Base-by-base conservation (phyloP, 1,140 invertebrate genomes). In the Cecropterus lyciades region DNA sequence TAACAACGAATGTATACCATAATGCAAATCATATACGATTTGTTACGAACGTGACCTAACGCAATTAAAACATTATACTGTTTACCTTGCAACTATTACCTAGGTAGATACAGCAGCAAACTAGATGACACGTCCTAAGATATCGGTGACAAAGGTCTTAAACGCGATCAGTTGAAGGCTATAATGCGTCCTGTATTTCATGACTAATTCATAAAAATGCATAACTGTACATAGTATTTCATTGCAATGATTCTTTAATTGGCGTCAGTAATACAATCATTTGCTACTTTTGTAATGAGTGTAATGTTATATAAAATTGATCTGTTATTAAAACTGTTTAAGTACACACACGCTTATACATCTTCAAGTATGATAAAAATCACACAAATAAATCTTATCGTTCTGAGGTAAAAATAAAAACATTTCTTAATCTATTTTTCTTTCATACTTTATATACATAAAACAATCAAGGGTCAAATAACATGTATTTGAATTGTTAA, bases 131-230 rank as follows among this genome's bases (percentile, higher is more conserved):
- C 46, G 51, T 52, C 27, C 51, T 52, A 52, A 52, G 27, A 52
- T 52, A 52, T 52, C 7, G 27, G 9, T 37, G 14, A 52, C 51
- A 52, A 53, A 53, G 51, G 51, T 53, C 20, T 49, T 7, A n/a
- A 5, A 11, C 10, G 37, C 37, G 37, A 27, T n/a, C 46, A 24
- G 17, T n/a, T n/a, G n/a, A 49, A 49, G 17, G 46, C 11, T 49
- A 49, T 7, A 17, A 24, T 13, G 20, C 13, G 27, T 49, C 46
- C 20, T 49, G 20, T 49, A 24, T 49, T 49, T 49, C 46, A 49
- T 49, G 46, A 49, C 46, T 49, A 49, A 27, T n/a, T 49, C 17
- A 49, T 49, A 49, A 49, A 49, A 40, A 49, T 27, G 20, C 46
- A 20, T 48, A 9, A 49, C 11, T 49, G 17, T 24, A 13, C 11